Base-by-base conservation (phyloP, 2,888 invertebrate genomes). In the Oscheius myriophilus region DNA sequence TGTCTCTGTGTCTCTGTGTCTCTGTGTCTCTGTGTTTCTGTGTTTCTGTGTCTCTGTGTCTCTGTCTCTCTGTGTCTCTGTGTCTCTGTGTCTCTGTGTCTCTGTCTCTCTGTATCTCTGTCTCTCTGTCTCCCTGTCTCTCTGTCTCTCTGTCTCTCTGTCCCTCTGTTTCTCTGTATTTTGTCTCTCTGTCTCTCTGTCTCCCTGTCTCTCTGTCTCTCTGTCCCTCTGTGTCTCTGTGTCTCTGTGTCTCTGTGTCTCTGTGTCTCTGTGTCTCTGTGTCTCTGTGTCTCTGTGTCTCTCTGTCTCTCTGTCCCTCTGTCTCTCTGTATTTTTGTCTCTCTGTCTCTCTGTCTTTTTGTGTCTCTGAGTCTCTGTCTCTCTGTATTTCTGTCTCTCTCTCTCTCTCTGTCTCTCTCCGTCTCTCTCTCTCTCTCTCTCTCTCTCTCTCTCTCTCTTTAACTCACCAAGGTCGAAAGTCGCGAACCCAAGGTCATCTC, bases 401-500 rank as follows among this genome's bases (percentile, higher is more conserved):
- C 2, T 46, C 49, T 46, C 49, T 46, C 49, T 46, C 18, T 46
- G 4, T 46, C 49, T 9, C 49, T 9, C 49, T 46, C 49, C 11
- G 4, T 46, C 49, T 46, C 3, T 46, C 49, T 46, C 18, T 46
- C 49, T 46, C 49, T 46, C 49, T 46, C 18, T 46, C 49, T 46
- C 49, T 46, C 49, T 46, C 49, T 46, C 49, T 46, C 49, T 46
- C 18, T 46, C 18, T 46, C 49, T 46, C 33, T 33, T 51, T 4
- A 11, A 70, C 83, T 67, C 67, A 89, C 89, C 87, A 95, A 94
- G 0, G 96, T 96, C 18, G 95, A 95, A 18, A 96, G 90, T 52
- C 96, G 90, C 0, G 95, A 95, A 0, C 96, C 96, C 69, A 96
- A 89, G 72, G 95, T 95, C 94, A 95, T 96, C 89, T 96, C 96